phyloP scores from a whole-genome alignment of 2,888 invertebrate species.

The Antheraea assamensis region DNA sequence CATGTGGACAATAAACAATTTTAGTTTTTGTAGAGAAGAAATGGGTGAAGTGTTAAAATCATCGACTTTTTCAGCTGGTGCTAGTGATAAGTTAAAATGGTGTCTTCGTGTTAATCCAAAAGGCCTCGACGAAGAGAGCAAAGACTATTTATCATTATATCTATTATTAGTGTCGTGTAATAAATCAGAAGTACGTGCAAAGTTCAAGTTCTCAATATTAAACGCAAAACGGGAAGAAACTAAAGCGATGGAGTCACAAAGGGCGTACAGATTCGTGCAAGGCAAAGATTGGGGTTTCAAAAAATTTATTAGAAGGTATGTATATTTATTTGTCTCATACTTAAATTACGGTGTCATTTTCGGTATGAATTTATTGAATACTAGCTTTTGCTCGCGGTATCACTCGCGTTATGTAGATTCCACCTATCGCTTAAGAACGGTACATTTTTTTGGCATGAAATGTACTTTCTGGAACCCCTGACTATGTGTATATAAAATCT shows the following conservation, averaged over 20 bases:
- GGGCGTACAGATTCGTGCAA: constrained; percentile 99
- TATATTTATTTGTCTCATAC: constrained; percentile 19
- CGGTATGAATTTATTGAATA: neutral
- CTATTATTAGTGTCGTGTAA: constrained; percentile 99
- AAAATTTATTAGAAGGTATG: constrained; percentile 95
- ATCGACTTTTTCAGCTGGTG: constrained; percentile 99
- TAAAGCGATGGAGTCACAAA: constrained; percentile 98
- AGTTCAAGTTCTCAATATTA: constrained; percentile 99
- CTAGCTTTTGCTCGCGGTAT: no score
- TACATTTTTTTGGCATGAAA: no score
- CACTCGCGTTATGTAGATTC: no score
- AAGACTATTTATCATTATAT: constrained; percentile 99
- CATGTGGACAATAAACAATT: constrained; percentile 99
- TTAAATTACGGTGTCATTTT: neutral
- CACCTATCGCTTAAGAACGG: no score
- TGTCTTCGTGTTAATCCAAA: constrained; percentile 99
- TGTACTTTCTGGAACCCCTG: no score
- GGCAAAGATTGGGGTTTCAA: constrained; percentile 99
- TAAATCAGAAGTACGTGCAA: constrained; percentile 99
- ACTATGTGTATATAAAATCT: no score
- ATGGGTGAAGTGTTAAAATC: constrained; percentile 99
- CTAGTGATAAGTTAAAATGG: constrained; percentile 99
- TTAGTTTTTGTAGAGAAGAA: constrained; percentile 99
- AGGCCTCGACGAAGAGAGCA: constrained; percentile 99
- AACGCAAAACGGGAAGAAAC: constrained; percentile 99